These are phyloP conservation scores for Scrobipalpa costella DNA, from an alignment of 2,888 invertebrate species.

Conservation along the genomic window DNA sequence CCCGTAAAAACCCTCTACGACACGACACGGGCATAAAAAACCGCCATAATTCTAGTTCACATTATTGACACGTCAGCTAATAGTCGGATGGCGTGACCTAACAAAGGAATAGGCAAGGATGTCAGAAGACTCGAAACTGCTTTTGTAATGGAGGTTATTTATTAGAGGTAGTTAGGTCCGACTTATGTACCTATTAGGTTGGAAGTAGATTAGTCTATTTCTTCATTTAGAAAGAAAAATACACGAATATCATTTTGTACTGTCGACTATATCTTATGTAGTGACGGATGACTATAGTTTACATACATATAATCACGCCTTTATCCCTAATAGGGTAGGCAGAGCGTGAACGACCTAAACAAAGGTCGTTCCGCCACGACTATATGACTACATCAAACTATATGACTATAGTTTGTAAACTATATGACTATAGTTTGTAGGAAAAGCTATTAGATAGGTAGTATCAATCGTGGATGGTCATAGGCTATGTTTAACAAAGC, in stretches of 20 bases:
- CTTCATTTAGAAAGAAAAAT: not conserved
- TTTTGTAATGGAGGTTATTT: conserved; percentile 34
- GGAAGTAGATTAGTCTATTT: conserved; percentile 9
- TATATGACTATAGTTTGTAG: too few species aligned
- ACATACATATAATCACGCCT: too few species aligned
- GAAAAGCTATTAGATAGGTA: too few species aligned
- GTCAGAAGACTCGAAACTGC: conserved; percentile 41
- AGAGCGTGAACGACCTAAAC: too few species aligned
- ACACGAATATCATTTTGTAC: not conserved
- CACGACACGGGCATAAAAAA: conserved; percentile 31
- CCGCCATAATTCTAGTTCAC: conserved; percentile 40
- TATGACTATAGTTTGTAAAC: too few species aligned
- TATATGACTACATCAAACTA: too few species aligned
- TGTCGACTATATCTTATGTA: too few species aligned
- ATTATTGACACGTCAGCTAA: conserved; percentile 65
- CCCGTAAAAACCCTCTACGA: conserved; percentile 31
- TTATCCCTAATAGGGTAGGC: too few species aligned
- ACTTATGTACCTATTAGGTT: not conserved
- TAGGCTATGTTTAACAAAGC: too few species aligned
- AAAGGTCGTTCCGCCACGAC: too few species aligned
- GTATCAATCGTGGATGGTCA: too few species aligned
- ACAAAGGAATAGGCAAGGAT: conserved; percentile 54
- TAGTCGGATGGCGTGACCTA: conserved; percentile 60
- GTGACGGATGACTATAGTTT: too few species aligned
- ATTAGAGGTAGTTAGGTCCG: conserved; percentile 24